Conservation (phyloP, 2,797 vertebrate genomes). For the Thaleichthys pacificus region DNA sequence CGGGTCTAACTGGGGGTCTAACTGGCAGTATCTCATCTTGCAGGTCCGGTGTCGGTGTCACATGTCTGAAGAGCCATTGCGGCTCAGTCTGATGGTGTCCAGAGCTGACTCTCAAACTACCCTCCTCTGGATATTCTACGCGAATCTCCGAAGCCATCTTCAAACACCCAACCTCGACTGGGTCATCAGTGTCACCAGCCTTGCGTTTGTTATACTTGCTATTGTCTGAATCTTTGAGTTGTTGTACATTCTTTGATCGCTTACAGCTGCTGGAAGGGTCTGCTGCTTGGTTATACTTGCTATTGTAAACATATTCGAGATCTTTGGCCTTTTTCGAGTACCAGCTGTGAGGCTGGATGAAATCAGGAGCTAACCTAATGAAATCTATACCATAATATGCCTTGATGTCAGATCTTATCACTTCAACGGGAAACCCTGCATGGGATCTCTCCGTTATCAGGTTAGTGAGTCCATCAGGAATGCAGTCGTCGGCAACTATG, state of each 20-base stretch:
- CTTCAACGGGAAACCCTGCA: not conserved
- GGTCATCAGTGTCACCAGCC: not conserved
- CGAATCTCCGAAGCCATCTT: not conserved
- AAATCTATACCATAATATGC: not conserved
- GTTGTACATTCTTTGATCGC: no score
- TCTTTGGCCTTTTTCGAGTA: not conserved
- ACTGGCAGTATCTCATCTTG: no score
- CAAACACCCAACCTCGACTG: no score
- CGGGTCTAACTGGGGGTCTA: no score
- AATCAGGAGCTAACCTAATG: not conserved
- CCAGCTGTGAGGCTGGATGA: slow-evolving; percentile 3
- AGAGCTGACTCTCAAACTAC: not conserved
- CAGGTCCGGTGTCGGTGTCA: no score
- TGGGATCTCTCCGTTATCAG: not conserved
- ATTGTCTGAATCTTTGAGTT: not conserved
- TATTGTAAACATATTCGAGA: not conserved
- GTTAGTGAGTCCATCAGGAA: not conserved
- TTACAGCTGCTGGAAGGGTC: no score
- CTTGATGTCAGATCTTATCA: not conserved
- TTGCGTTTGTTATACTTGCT: not conserved
- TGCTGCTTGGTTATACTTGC: not conserved
- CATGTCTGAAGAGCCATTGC: no score
- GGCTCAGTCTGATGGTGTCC: no score
- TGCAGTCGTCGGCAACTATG: not conserved
- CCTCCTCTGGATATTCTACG: not conserved